Conservation (phyloP, 2,797 vertebrate species). For the Yasuhikotakia modesta region DNA sequence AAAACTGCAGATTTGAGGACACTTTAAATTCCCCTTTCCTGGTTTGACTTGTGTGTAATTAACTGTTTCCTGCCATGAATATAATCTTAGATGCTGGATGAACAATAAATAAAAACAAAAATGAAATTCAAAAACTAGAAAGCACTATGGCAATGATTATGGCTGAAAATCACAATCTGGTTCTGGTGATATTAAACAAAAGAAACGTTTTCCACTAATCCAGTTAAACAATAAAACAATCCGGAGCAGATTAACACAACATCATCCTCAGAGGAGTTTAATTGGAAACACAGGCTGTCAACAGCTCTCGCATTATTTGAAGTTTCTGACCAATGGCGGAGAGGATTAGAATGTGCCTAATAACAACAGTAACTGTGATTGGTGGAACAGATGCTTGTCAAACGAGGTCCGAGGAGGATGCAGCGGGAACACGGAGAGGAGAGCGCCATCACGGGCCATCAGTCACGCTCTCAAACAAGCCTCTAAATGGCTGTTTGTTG, state of each 20-base stretch:
- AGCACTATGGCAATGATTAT: background rate
- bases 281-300: background rate
- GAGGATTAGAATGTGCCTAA: background rate
- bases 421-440: constrained; percentile 4
- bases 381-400: background rate
- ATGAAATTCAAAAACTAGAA: background rate
- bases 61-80: no score
- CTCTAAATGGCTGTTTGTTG: background rate
- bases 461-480: background rate
- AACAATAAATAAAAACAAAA: no score
- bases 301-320: background rate
- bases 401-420: constrained; percentile 11
- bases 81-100: no score
- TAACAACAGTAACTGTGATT: background rate
- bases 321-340: background rate
- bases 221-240: background rate
- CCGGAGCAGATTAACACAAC: background rate
- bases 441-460: background rate
- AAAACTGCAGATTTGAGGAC: no score
- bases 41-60: no score
- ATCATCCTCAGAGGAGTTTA: background rate
- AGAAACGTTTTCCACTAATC: background rate
- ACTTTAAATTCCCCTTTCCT: no score
- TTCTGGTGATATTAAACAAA: background rate
- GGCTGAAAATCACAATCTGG: no score